phyloP scores from a whole-genome alignment of 2,888 invertebrate species.

The Tipula helvola region DNA sequence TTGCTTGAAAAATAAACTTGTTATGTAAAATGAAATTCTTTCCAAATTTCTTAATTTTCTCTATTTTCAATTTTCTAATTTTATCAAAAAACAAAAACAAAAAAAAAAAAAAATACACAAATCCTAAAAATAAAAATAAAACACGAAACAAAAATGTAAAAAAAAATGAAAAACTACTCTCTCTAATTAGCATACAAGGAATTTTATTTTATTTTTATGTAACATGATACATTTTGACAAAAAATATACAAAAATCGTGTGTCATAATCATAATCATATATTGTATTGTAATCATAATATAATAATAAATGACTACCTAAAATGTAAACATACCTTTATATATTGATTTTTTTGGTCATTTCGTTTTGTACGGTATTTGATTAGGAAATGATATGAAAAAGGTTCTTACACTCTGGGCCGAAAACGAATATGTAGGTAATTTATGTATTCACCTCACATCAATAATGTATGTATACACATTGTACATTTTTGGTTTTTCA shows the following conservation, averaged over 20 bases:
- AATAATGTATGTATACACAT: neutral
- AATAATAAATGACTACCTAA: neutral
- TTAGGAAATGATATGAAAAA: neutral
- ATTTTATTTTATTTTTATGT: slow-evolving; percentile 4
- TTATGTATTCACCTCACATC: neutral
- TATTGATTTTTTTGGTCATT: neutral
- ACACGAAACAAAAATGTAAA: neutral
- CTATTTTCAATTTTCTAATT: neutral
- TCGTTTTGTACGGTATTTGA: neutral
- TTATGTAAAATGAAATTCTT: neutral
- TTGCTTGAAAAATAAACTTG: neutral
- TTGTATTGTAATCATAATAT: neutral
- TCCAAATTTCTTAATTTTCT: slow-evolving; percentile 4
- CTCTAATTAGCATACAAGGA: slow-evolving; percentile 4
- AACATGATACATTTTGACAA: slow-evolving; percentile 4
- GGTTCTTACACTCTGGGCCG: neutral
- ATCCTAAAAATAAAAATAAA: neutral
- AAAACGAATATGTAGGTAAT: neutral
- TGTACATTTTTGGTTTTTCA: neutral
- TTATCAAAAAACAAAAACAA: neutral
- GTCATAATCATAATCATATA: neutral
- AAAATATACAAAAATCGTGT: neutral
- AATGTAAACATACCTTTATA: neutral
- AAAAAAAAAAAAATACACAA: neutral
- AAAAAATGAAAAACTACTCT: neutral